phyloP scores from a whole-genome alignment of 2,797 vertebrate genomes.

The Gobio occitaniae region DNA sequence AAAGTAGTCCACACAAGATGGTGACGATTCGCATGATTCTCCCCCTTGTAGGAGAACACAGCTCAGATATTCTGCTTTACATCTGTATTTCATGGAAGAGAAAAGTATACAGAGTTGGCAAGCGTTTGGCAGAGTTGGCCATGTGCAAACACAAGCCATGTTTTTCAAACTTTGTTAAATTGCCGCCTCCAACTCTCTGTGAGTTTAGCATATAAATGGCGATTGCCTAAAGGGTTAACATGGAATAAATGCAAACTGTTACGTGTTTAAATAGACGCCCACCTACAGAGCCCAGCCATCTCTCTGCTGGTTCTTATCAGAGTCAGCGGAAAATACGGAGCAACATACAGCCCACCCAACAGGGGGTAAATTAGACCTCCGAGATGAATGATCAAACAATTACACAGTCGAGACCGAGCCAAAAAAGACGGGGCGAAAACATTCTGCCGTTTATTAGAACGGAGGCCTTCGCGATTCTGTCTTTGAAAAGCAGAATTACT shows the following conservation, averaged over 20 bases:
- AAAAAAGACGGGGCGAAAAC: slow-evolving; percentile 74
- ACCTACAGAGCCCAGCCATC: slow-evolving; percentile 77
- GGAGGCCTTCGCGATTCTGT: slow-evolving; percentile 48
- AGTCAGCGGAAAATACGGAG: slow-evolving; percentile 87
- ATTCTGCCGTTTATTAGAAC: slow-evolving; percentile 62
- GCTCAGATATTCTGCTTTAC: neutral
- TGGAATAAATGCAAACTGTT: slow-evolving; percentile 80
- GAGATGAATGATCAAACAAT: slow-evolving; percentile 93
- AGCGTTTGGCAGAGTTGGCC: neutral
- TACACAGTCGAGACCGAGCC: slow-evolving; percentile 86
- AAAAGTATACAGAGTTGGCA: neutral
- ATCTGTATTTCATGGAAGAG: neutral
- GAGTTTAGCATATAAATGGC: slow-evolving; percentile 80
- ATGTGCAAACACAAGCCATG: neutral
- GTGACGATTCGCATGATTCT: neutral
- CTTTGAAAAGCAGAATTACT: slow-evolving; percentile 88
- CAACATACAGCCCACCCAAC: slow-evolving; percentile 81
- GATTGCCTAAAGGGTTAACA: slow-evolving; percentile 83
- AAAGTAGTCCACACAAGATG: neutral
- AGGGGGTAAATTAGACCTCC: slow-evolving; percentile 96
- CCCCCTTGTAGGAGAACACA: neutral
- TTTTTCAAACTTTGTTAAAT: slow-evolving; percentile 21
- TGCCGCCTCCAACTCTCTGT: slow-evolving; percentile 50
- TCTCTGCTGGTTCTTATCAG: slow-evolving; percentile 85
- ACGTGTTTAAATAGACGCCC: slow-evolving; percentile 83